Evolutionary conservation across 2,888 invertebrate genomes (phyloP), one percentile per base, ranked within the genome.

Genomic region (Ophion obscuratus): DNA sequence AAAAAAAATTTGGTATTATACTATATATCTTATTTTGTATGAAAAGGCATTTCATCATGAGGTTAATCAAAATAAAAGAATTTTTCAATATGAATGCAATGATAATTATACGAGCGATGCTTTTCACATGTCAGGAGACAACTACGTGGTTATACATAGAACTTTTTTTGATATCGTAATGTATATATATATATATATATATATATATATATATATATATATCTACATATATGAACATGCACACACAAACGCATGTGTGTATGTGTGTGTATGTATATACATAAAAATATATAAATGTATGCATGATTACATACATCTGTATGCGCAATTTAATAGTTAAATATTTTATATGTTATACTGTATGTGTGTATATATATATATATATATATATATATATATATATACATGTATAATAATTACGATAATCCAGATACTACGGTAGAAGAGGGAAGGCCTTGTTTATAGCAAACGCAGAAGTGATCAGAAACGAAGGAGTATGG

Each of bases 401-500:
- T 61, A 61, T 66, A 57, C 70, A 27, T 81, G 78, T 81, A 79
- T 88, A 83, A 88, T 88, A 88, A 88, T 88, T 88, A 88, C 87
- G 87, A 88, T 88, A 88, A 88, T 87, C 88, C 87, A 88, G 87
- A 88, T 88, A 88, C 87, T 87, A 87, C 83, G 87, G 83, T 86
- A 88, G 85, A 85, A 80, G 82, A 80, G 85, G 85, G 87, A 81
- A 86, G 78, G 83, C 87, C 81, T 85, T 85, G 87, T 87, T 88
- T 87, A 87, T 80, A 88, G 87, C 81, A 87, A 87, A 88, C 87
- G 84, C 87, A 85, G 88, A 71, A 77, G 82, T 76, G 85, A 85
- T 87, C 83, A 86, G 87, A 87, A 87, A 88, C 87, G 87, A 88
- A 89, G 90, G 87, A 89, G 81, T 87, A 87, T 83, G 88, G 57